These are phyloP conservation scores for Danio rerio DNA, from an alignment of 2,113 vertebrate species.

Conservation along the genomic window GRCz12tu NC_133180.1:68079501-68080000, in stretches of 20 bases:
- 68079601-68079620: no score
- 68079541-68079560: no score
- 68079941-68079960: not conserved
- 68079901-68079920: not conserved
- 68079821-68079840: slow-evolving; percentile 4
- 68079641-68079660: not conserved
- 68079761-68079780: slow-evolving; percentile 51
- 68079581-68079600: no score
- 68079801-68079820: slow-evolving; percentile 51
- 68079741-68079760: slow-evolving; percentile 48
- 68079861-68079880: not conserved
- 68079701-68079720: slow-evolving; percentile 19
- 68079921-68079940: not conserved
- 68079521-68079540: no score
- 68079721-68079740: slow-evolving; percentile 39
- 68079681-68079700: not conserved
- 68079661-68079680: not conserved
- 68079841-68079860: not conserved
- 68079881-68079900: not conserved
- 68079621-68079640: not conserved
- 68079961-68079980: not conserved
- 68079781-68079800: slow-evolving; percentile 44
- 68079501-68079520: no score
- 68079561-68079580: no score
- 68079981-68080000: not conserved